These are phyloP conservation scores for Saguinus imperator DNA, from an alignment of 2,113 vertebrate species.

Conservation along the genomic window DNA sequence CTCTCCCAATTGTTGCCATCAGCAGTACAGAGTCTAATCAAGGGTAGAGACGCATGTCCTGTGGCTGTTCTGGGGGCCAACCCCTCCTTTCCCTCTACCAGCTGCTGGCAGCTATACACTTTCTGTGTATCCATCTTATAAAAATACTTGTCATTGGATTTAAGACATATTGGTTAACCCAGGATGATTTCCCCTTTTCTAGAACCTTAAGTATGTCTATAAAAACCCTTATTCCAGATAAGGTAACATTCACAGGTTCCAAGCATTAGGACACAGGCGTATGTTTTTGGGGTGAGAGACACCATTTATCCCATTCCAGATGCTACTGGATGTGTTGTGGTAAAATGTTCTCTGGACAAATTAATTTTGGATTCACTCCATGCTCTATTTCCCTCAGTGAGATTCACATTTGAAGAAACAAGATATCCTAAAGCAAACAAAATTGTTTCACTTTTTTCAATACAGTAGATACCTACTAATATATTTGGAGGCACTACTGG, in stretches of 20 bases:
- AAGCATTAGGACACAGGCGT: no score
- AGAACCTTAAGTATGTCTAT: neutral
- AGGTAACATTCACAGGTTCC: neutral
- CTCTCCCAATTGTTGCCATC: neutral
- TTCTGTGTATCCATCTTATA: no score
- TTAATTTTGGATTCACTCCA: neutral
- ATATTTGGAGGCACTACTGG: neutral
- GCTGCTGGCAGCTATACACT: rapidly evolving
- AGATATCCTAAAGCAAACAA: neutral
- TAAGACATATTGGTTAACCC: neutral
- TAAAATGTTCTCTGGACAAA: neutral
- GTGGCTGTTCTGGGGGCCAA: rapidly evolving
- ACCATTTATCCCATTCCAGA: neutral
- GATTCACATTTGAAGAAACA: neutral
- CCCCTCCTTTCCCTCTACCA: neutral
- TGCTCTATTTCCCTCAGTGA: neutral
- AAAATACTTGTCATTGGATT: neutral
- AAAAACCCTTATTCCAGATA: neutral
- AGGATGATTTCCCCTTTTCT: neutral
- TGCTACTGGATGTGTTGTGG: neutral
- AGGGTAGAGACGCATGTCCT: rapidly evolving
- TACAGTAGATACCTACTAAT: neutral
- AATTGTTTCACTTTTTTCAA: neutral
- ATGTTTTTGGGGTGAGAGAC: neutral
- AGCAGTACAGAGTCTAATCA: neutral